phyloP scores from a whole-genome alignment of 2,888 invertebrate species.

The Drosophila borborema region DNA sequence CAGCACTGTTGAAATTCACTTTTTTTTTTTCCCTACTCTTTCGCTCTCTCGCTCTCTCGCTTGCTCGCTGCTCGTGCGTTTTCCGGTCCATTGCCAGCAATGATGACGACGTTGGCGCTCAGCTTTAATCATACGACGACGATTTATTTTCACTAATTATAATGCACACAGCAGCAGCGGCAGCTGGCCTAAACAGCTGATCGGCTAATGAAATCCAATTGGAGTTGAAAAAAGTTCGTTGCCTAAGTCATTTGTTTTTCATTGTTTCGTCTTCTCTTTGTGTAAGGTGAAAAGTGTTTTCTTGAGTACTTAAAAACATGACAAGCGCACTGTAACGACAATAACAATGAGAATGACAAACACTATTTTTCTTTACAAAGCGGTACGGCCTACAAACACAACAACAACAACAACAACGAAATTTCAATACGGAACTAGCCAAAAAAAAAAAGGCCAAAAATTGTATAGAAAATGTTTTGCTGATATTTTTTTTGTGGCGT shows the following conservation, averaged over 20 bases:
- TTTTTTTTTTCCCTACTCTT: slow-evolving; percentile 36
- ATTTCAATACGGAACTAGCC: slow-evolving; percentile 55
- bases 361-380: slow-evolving; percentile 26
- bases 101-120: slow-evolving; percentile 22
- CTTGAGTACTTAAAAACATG: slow-evolving; percentile 1
- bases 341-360: slow-evolving; percentile 18
- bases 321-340: slow-evolving; percentile 11
- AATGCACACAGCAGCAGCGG: slow-evolving; percentile 35
- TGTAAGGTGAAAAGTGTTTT: slow-evolving; percentile 56
- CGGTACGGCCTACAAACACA: slow-evolving; percentile 12
- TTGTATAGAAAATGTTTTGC: slow-evolving; percentile 13
- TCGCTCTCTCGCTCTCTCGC: not conserved
- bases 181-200: slow-evolving; percentile 52
- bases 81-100: slow-evolving; percentile 77
- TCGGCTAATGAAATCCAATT: slow-evolving; percentile 46
- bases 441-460: slow-evolving; percentile 18
- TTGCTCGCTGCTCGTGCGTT: slow-evolving; percentile 45
- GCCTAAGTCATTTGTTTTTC: slow-evolving; percentile 66
- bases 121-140: slow-evolving; percentile 60
- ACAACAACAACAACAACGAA: slow-evolving; percentile 15
- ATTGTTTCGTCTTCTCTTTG: slow-evolving; percentile 25
- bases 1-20: slow-evolving; percentile 72
- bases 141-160: slow-evolving; percentile 71
- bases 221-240: slow-evolving; percentile 54
- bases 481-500: not conserved